Percentiles rank a stretch among this genome's conserved stretches.
Conservation (phyloP, 2,888 invertebrate genomes). For the Drosophila setosimentum region DNA sequence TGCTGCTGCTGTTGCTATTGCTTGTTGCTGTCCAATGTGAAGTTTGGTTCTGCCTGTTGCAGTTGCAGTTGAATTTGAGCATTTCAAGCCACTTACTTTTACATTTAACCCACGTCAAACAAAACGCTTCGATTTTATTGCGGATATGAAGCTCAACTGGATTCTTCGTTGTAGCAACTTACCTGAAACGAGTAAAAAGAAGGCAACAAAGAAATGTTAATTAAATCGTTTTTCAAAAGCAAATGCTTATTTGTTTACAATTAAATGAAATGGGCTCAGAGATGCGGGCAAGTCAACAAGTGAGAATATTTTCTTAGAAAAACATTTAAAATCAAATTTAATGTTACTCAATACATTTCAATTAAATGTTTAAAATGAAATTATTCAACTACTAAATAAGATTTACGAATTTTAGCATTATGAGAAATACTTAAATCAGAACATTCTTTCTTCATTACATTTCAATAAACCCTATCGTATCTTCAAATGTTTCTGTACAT, state of each 20-base stretch:
- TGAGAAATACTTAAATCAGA: neutral
- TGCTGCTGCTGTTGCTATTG: conserved; percentile 25
- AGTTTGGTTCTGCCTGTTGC: conserved; percentile 31
- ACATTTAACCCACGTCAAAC: conserved; percentile 75
- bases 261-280: conserved; percentile 16
- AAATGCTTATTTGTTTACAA: conserved; percentile 23
- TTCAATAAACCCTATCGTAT: neutral
- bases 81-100: conserved; percentile 75
- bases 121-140: conserved; percentile 76
- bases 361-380: neutral
- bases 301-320: conserved; percentile 3
- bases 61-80: conserved; percentile 56
- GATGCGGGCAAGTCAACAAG: conserved; percentile 1
- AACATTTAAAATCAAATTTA: neutral
- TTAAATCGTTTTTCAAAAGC: conserved; percentile 62
- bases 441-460: neutral
- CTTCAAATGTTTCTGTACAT: neutral
- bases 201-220: conserved; percentile 62
- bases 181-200: conserved; percentile 65
- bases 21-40: conserved; percentile 21
- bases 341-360: neutral
- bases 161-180: conserved; percentile 51
- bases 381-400: neutral
- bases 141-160: conserved; percentile 59
- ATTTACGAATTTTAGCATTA: neutral